Conservation (phyloP, 2,888 invertebrate genomes). For the Phaonia tiefii region DNA sequence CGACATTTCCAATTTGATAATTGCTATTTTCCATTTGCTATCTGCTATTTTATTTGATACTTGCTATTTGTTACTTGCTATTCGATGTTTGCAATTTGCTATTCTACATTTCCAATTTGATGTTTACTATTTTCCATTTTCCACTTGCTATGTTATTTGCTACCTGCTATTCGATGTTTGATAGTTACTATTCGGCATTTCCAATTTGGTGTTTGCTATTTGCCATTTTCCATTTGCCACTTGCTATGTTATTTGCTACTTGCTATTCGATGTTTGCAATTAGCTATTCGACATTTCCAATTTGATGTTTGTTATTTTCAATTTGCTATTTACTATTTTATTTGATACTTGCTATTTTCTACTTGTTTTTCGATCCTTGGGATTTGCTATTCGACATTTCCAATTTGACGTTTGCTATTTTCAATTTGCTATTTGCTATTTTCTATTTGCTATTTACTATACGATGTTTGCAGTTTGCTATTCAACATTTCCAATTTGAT, state of each 20-base stretch:
- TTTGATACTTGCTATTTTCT: no score
- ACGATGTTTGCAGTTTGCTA: no score
- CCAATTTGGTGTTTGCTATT: background rate
- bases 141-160: background rate
- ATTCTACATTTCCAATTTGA: background rate
- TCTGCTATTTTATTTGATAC: background rate
- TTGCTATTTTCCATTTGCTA: slow-evolving; percentile 1
- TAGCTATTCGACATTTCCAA: background rate
- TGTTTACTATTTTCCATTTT: background rate
- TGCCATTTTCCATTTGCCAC: background rate
- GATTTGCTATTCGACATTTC: no score
- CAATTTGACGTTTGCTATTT: no score
- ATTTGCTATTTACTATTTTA: background rate
- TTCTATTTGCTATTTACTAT: no score
- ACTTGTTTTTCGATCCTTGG: no score
- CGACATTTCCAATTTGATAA: background rate
- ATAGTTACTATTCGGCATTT: background rate
- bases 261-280: background rate
- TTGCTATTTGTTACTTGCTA: slow-evolving; percentile 1
- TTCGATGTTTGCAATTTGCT: background rate
- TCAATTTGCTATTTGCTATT: no score
- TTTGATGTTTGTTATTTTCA: background rate
- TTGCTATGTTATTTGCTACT: background rate
- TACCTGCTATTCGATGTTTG: background rate
- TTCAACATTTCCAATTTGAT: no score